A percentile compares a stretch with the other conserved stretches of the same genome.
phyloP scores from a whole-genome alignment of 2,113 vertebrate genomes.

The Paradoxurus hermaphroditus region DNA sequence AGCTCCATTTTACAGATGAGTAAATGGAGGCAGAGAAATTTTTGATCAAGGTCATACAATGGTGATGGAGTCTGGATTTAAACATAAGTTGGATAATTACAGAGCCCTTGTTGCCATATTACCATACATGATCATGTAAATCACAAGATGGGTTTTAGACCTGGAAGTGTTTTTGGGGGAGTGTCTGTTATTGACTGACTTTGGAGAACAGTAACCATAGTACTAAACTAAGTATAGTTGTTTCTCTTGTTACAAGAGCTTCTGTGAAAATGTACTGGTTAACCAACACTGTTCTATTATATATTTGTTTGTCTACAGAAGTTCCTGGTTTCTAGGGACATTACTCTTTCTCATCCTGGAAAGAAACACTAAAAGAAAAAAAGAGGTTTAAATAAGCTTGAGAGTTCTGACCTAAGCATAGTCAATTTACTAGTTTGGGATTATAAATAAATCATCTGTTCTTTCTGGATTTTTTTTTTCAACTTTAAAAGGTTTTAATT shows the following conservation, averaged over 20 bases:
- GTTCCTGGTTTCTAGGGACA: neutral
- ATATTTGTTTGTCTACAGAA: neutral
- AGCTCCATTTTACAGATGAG: neutral
- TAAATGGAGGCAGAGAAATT: neutral
- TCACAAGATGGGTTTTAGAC: neutral
- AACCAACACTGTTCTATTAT: neutral
- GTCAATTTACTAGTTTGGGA: neutral
- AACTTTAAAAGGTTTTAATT: neutral
- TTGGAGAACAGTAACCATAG: neutral
- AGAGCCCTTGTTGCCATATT: neutral
- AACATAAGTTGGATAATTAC: neutral
- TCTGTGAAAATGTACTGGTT: neutral
- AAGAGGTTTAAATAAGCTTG: neutral
- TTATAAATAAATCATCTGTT: neutral
- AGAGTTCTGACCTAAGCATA: neutral
- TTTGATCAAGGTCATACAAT: neutral
- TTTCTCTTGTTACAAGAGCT: neutral
- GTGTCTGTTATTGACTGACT: neutral
- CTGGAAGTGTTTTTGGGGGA: neutral
- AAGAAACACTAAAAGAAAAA: neutral
- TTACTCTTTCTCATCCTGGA: neutral
- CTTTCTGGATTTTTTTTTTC: neutral
- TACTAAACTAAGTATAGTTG: neutral
- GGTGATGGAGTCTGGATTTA: neutral
- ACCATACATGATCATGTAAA: neutral